A percentile compares a stretch with the other conserved stretches of the same genome.
These are phyloP conservation scores for Mirounga angustirostris DNA, from an alignment of 2,113 vertebrate species.

Conservation along the genomic window DNA sequence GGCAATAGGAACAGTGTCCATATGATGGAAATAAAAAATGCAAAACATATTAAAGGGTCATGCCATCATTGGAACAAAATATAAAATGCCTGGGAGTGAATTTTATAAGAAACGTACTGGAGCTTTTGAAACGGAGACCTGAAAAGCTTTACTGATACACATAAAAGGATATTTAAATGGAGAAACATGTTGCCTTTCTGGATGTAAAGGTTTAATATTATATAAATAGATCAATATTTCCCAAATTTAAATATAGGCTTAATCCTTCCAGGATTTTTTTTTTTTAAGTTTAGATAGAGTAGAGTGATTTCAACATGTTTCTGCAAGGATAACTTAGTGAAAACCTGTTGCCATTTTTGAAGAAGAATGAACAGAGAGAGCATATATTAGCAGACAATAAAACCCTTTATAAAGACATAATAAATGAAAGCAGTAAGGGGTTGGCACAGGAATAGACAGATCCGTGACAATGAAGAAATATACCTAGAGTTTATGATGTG, in stretches of 20 bases:
- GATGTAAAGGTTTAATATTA: background rate
- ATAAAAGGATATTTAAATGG: background rate
- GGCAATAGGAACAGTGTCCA: accelerated
- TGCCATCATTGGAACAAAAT: background rate
- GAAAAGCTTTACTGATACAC: background rate
- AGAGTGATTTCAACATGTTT: background rate
- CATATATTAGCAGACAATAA: background rate
- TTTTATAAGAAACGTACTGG: background rate
- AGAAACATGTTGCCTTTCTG: background rate
- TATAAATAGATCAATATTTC: background rate
- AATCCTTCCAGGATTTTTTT: background rate
- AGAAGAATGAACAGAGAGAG: background rate
- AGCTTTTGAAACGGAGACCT: background rate
- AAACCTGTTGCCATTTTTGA: background rate
- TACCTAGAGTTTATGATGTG: background rate
- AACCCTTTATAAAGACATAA: background rate
- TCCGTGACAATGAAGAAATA: background rate
- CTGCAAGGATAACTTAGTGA: background rate
- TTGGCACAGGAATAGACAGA: background rate
- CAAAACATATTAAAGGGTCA: background rate
- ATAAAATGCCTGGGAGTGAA: background rate
- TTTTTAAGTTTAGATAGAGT: background rate
- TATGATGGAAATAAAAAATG: background rate
- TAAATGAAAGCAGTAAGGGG: background rate
- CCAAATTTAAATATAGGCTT: background rate